phyloP scores from a whole-genome alignment of 1,140 invertebrate genomes.

The Araneus ventricosus region DNA sequence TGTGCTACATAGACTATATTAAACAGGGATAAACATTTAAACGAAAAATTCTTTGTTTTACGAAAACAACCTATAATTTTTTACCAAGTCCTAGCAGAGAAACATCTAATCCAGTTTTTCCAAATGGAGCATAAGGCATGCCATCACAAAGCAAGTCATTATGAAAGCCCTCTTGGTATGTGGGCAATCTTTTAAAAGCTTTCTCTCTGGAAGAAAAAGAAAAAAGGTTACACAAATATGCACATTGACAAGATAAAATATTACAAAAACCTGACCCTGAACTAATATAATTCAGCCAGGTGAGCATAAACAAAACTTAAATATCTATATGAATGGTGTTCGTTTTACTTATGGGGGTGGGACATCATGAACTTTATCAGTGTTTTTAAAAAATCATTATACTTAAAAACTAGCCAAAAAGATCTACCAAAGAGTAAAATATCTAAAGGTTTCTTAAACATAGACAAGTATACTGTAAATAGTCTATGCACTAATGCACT shows the following conservation, averaged over 20 bases:
- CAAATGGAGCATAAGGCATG: slow-evolving; percentile 83
- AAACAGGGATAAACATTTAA: neutral
- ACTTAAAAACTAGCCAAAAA: no score
- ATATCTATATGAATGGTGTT: no score
- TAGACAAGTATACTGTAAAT: no score
- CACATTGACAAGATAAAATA: neutral
- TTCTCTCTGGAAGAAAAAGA: neutral
- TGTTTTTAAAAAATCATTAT: no score
- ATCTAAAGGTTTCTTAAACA: no score
- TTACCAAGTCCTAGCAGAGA: slow-evolving; percentile 84
- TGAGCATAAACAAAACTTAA: no score
- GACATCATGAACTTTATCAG: no score
- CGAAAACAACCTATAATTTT: slow-evolving; percentile 78
- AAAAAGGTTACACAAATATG: neutral
- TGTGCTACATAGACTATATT: neutral
- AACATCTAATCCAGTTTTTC: slow-evolving; percentile 83
- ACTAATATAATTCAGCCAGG: no score
- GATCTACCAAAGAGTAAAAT: no score
- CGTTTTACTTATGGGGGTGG: no score
- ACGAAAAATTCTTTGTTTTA: neutral
- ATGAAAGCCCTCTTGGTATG: slow-evolving; percentile 84
- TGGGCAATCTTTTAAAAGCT: slow-evolving; percentile 78
- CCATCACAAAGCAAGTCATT: slow-evolving; percentile 81
- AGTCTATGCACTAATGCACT: no score
- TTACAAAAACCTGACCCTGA: neutral